Base-by-base conservation (phyloP, 2,888 invertebrate species). In the Margaritifera margaritifera region DNA sequence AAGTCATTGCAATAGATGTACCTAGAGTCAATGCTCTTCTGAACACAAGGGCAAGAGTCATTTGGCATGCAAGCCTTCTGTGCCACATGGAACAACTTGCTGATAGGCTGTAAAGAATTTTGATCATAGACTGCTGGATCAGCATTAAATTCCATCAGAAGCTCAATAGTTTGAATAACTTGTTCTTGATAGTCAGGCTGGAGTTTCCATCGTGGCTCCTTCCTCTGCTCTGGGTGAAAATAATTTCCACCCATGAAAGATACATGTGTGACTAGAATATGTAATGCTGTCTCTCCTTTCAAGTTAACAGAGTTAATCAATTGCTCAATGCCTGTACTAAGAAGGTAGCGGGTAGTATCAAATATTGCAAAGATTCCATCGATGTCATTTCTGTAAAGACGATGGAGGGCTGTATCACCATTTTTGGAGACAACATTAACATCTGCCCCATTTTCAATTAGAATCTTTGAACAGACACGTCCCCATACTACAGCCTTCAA, bases 401-500 rank as follows among this genome's bases (percentile, higher is more conserved):
- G 84, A 79, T 90, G 90, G 20, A 90, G 82, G 8, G 89, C 88
- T 1, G 90, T 94, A 93, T 94, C 90, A 93, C 94, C 88, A 93
- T 93, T 15, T 93, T 94, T 81, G 92, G 93, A 22, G 11, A 94
- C 94, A 65, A 93, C 90, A 8, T 92, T 93, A 0, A 94, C 93
- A 71, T 93, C 92, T 50, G 94, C 94, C n/a, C 94, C 94, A 84
- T 93, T 93, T 72, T 89, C 87, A 50, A 90, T 86, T 27, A 91
- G 81, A 20, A 89, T 81, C 64, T 88, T 88, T 3, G 94, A 90
- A 88, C 94, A 94, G 82, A 93, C 92, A 62, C 93, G 92, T 77
- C 94, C 94, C 86, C 94, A 94, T 42, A 94, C 91, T 24, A 94
- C 94, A 20, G 94, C 91, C 84, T 94, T 93, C 88, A 94, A 93